Evolutionary conservation across 2,113 vertebrate genomes (phyloP).

Genomic region (Apodemus speciosus): DNA sequence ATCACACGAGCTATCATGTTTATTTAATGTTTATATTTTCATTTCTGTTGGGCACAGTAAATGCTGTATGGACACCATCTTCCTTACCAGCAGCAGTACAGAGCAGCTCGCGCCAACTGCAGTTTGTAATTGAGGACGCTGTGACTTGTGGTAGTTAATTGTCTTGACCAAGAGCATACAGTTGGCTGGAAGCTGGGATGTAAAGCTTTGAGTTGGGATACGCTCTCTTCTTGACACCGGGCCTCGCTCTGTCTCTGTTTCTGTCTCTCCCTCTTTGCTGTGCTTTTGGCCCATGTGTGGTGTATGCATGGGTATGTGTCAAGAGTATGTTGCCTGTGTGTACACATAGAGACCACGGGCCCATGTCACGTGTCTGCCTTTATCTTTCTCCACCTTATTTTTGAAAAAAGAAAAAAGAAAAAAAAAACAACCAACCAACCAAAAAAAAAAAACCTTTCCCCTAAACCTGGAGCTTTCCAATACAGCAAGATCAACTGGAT

Average conservation of each 20-base stretch:
- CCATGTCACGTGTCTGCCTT: background rate
- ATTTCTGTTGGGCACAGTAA: background rate
- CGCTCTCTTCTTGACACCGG: background rate
- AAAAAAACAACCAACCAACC: too few relatives aligned
- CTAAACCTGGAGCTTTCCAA: background rate
- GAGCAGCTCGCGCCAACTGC: background rate
- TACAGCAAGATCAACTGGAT: background rate
- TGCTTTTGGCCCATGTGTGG: too few relatives aligned
- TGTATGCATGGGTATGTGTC: background rate
- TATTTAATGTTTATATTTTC: background rate
- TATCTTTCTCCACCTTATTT: background rate
- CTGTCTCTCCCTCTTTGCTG: background rate
- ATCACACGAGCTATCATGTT: background rate
- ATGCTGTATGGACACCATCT: background rate
- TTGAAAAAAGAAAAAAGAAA: background rate
- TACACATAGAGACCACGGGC: background rate
- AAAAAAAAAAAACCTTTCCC: background rate
- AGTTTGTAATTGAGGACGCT: background rate
- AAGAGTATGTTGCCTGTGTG: background rate
- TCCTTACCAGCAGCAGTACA: background rate
- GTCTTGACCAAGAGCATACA: background rate
- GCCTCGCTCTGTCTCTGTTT: background rate
- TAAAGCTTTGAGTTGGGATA: background rate
- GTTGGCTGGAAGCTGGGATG: background rate
- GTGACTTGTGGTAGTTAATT: background rate